Conservation (phyloP, 1,140 invertebrate species). For the Schmidtea mediterranea region DNA sequence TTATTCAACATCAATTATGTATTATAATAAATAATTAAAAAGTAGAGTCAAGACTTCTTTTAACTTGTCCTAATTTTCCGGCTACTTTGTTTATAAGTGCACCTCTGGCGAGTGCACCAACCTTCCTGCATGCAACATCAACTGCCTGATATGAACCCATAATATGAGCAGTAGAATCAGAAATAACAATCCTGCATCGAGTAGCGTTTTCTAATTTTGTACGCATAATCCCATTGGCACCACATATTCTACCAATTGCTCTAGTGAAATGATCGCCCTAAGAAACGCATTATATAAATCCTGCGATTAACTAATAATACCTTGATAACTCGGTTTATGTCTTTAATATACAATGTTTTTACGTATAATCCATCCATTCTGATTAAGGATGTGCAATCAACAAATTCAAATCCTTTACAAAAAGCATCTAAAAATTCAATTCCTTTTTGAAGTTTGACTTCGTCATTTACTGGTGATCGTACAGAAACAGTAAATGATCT, state of each 20-base stretch:
- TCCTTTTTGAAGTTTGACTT: slow-evolving; percentile 69
- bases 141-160: slow-evolving; percentile 93
- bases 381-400: slow-evolving; percentile 68
- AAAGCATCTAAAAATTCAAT: slow-evolving; percentile 94
- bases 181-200: slow-evolving; percentile 85
- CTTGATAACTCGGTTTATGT: slow-evolving; percentile 30
- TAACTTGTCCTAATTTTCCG: background rate
- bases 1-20: no score
- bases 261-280: slow-evolving; percentile 77
- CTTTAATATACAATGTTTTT: slow-evolving; percentile 81
- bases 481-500: no score
- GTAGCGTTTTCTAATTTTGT: slow-evolving; percentile 97
- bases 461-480: slow-evolving; percentile 39
- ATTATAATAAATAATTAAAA: no score
- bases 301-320: slow-evolving; percentile 31
- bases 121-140: slow-evolving; percentile 63
- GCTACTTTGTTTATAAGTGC: slow-evolving; percentile 3
- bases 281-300: no score
- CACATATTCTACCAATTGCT: slow-evolving; percentile 78
- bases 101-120: slow-evolving; percentile 87
- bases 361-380: slow-evolving; percentile 85
- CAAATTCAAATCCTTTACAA: slow-evolving; percentile 62
- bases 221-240: slow-evolving; percentile 83
- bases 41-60: background rate
- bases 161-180: slow-evolving; percentile 82